These are phyloP conservation scores for Papilio demoleus DNA, from an alignment of 2,888 invertebrate genomes.

Conservation along the genomic window DNA sequence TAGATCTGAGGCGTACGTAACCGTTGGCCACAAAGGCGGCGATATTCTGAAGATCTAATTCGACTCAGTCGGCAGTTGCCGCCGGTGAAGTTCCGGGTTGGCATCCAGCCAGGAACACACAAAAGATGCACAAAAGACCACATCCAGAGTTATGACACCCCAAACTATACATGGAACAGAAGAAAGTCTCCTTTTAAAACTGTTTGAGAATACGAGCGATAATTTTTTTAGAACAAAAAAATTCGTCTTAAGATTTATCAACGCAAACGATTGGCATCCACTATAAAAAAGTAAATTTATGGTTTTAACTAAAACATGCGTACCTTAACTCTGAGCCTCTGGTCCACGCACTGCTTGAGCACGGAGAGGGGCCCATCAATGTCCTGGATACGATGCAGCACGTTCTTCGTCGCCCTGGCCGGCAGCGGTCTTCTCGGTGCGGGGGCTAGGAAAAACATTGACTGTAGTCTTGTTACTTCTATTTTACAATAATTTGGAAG, in stretches of 20 bases:
- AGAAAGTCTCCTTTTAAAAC: not conserved
- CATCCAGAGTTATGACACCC: slow-evolving; percentile 57
- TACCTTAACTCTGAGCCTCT: slow-evolving; percentile 86
- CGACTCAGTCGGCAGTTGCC: slow-evolving; percentile 45
- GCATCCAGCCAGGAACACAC: slow-evolving; percentile 65
- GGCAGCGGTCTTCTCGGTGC: slow-evolving; percentile 47
- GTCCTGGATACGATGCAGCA: slow-evolving; percentile 77
- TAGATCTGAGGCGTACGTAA: not conserved
- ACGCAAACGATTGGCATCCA: not conserved
- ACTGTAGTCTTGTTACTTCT: not conserved
- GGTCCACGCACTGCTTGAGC: slow-evolving; percentile 85
- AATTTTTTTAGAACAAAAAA: not conserved
- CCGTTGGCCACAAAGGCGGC: not conserved
- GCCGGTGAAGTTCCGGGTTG: slow-evolving; percentile 67
- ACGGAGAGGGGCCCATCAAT: slow-evolving; percentile 85
- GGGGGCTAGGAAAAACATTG: slow-evolving; percentile 51
- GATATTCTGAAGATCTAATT: slow-evolving; percentile 43
- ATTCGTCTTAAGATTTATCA: not conserved
- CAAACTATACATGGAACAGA: slow-evolving; percentile 33
- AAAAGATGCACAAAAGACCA: slow-evolving; percentile 68
- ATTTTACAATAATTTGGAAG: too few relatives aligned
- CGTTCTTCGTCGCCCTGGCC: slow-evolving; percentile 54
- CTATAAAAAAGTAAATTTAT: not conserved
- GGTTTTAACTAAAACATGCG: slow-evolving; percentile 41
- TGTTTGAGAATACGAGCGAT: not conserved